Base-by-base conservation (phyloP, 2,113 vertebrate species). In the Bothrops jararaca region DNA sequence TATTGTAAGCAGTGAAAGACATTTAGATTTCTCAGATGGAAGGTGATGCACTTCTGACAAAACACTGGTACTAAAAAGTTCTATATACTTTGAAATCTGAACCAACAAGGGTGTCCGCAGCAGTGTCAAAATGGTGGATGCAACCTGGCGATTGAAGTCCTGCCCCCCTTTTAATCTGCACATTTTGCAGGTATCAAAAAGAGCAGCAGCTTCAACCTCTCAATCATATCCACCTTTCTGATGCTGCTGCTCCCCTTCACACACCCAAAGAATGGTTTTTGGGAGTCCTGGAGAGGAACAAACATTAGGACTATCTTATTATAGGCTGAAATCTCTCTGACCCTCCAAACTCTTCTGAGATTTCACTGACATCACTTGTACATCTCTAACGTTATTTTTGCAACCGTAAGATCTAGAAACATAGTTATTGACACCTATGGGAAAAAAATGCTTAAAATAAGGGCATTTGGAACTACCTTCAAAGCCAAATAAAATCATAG, bases 401-500 rank as follows among this genome's bases (percentile, higher is more conserved):
- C n/a, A 74, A 15, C 34, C n/a, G 15, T 74, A 74, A 74, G n/a
- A 34, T 34, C n/a, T 52, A 87, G 50, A 50, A 87, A 87, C 48
- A n/a, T 5, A 29, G 2, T 29, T 26, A 15, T 26, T 18, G 24
- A 50, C 13, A 86, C n/a, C n/a, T n/a, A n/a, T n/a, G n/a, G n/a
- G 23, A 4, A 0, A 2, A 5, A 74, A 13, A 34, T 5, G n/a
- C n/a, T 60, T 34, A 74, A 13, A 15, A 34, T 15, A 74, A 34
- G 29, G 12, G 5, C 4, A 39, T 80, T 39, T 8, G 0, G 6
- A 53, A 4, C 6, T 9, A 26, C 1, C 0, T 52, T 29, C 10
- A 26, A 52, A n/a, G 50, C 26, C 50, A 87, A n/a, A n/a, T 87
- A 7, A 50, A 50, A 53, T n/a, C 26, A 87, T 3, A 6, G 5